Percentiles rank a stretch among this genome's conserved stretches.
Conservation (phyloP, 2,888 invertebrate species). For the Arge pagana region DNA sequence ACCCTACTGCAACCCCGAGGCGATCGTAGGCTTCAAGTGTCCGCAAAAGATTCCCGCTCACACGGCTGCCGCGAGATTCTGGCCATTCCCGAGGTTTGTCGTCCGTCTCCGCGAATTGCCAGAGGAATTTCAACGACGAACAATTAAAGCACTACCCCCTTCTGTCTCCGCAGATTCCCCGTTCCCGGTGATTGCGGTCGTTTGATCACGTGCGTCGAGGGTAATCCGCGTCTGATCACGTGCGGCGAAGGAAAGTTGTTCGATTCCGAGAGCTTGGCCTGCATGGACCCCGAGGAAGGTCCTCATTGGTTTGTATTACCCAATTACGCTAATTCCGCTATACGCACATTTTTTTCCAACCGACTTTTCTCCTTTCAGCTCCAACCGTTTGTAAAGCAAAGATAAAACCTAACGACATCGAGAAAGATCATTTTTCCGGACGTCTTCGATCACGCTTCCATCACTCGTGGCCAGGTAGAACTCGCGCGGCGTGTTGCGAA, state of each 20-base stretch:
- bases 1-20: constrained; percentile 88
- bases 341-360: constrained; percentile 6
- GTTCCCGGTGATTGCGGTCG: constrained; percentile 86
- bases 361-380: not conserved
- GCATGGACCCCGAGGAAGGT: constrained; percentile 74
- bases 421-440: too few species aligned
- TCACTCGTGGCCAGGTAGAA: too few species aligned
- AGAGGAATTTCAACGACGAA: too few species aligned
- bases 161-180: constrained; percentile 67
- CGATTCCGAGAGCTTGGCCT: constrained; percentile 81
- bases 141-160: too few species aligned
- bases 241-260: constrained; percentile 89
- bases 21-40: constrained; percentile 90
- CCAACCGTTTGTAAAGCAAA: too few species aligned
- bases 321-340: constrained; percentile 16
- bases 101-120: not conserved
- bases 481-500: too few species aligned
- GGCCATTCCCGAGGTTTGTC: constrained; percentile 80
- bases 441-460: too few species aligned
- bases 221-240: constrained; percentile 83
- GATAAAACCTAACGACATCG: too few species aligned
- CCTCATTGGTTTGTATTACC: constrained; percentile 52
- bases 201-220: constrained; percentile 89
- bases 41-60: constrained; percentile 82
- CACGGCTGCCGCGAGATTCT: constrained; percentile 83